phyloP scores from a whole-genome alignment of 2,797 vertebrate species.

The Zalophus californianus region DNA sequence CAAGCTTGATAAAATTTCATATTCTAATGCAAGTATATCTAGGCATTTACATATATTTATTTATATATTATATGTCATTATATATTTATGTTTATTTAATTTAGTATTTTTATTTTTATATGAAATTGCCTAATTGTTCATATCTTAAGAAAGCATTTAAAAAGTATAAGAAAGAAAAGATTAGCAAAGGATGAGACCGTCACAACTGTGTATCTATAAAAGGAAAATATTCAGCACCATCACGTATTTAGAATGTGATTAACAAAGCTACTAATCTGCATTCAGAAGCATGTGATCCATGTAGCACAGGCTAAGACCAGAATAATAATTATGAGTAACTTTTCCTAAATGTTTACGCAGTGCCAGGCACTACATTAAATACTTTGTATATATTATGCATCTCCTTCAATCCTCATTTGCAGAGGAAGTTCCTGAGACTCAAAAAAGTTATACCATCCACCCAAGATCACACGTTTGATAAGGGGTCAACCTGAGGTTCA shows the following conservation, averaged over 20 bases:
- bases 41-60: neutral
- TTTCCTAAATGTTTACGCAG: slow-evolving; percentile 3
- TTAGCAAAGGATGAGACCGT: neutral
- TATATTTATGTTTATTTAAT: neutral
- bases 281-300: neutral
- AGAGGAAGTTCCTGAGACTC: neutral
- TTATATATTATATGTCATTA: neutral
- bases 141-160: slow-evolving; percentile 9
- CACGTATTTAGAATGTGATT: neutral
- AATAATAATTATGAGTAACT: slow-evolving; percentile 33
- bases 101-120: neutral
- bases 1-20: neutral
- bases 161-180: slow-evolving; percentile 9
- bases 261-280: neutral
- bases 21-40: neutral
- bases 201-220: neutral
- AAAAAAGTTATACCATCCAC: neutral
- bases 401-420: neutral
- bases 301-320: neutral
- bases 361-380: neutral
- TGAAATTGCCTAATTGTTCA: neutral
- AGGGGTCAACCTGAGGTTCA: neutral
- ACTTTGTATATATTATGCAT: neutral
- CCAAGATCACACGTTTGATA: neutral
- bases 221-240: neutral